Base-by-base conservation (phyloP, 2,113 vertebrate genomes). In the Oxygymnocypris stewartii region DNA sequence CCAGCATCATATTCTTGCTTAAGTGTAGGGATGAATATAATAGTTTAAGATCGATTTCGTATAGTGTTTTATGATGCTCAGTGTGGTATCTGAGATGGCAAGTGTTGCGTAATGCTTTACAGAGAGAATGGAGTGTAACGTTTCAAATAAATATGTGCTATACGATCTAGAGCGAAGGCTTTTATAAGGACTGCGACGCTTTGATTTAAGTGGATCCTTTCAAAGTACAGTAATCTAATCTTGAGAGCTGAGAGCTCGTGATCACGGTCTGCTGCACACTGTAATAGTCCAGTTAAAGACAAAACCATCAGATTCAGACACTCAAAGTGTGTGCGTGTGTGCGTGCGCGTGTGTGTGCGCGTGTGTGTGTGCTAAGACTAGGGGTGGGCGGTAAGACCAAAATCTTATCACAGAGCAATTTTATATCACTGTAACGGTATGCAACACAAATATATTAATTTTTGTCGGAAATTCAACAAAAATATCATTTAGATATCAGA, bases 191-290 rank as follows among this genome's bases (percentile, higher is more conserved):
- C 28, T 63, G n/a, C 9, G 12, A 44, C 9, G 13, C 12, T 80
- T 80, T 80, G 78, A 80, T 80, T 61, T 80, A 80, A 80, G 54
- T 18, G 10, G 14, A 14, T 81, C 23, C 7, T 81, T 40, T 81
- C 13, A 25, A 28, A 18, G 40, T 61, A 23, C 78, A 14, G 54
- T 81, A 65, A 81, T 61, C 54, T 40, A 61, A 79, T 59, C 78
- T 79, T 40, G 11, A 79, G 51, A 79, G 77, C 77, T 40, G 51
- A 79, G 35, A 61, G 54, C 78, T 79, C 0, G 31, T 35, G 35
- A 61, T 61, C 54, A 23, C 49, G 8, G 35, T 40, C 69, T 40
- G 31, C 69, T 37, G 3, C 35, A 25, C 20, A 4, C 1, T 4
- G 4, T 57, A 54, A 78, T 23, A 35, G 28, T 57, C 76, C 25